Evolutionary conservation across 1,140 invertebrate genomes (phyloP), one percentile per base, ranked within the genome.

Genomic region (Nasonia longicornis): DNA sequence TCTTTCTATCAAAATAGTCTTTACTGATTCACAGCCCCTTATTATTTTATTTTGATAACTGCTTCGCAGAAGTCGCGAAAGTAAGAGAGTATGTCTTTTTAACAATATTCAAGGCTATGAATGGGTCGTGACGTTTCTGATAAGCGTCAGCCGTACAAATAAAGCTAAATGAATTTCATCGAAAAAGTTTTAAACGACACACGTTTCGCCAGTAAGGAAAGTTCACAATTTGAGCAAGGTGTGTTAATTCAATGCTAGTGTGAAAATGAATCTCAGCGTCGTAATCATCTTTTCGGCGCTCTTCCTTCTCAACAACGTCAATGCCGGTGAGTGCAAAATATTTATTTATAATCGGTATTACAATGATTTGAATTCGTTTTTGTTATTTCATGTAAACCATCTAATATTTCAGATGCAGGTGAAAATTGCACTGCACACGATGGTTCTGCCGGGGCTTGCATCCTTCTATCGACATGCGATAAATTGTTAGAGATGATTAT

Each of bases 141-240:
- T 74, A 74, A 74, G 80, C 80, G 42, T 79, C 69, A 20, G 79
- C 7, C 26, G 74, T 63, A 72, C 20, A 69, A 63, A 67, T 64
- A 75, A 75, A 73, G 22, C 31, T 64, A 63, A 29, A 58, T 75
- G 14, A 75, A 75, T 31, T 63, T 63, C 3, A 75, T 75, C 52
- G 26, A 35, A 64, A 29, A 16, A 35, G 0, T 63, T 16, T 35
- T 26, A 64, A 35, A 14, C 2, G 16, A 16, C 10, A 29, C 52
- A 64, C 26, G 48, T 31, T 58, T 31, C 29, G 29, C 16, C 72
- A 63, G 48, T 31, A 74, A 31, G 31, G 26, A 63, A 74, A 74
- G 48, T 52, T 52, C 26, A 58, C 26, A 58, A 74, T 58, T 74
- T 29, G 7, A 74, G 45, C 42, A n/a, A 58, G 72, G 8, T 58